Evolutionary conservation across 2,797 vertebrate species (phyloP), one percentile per base, ranked within the genome.

Genomic region (Euphonia xanthogaster): DNA sequence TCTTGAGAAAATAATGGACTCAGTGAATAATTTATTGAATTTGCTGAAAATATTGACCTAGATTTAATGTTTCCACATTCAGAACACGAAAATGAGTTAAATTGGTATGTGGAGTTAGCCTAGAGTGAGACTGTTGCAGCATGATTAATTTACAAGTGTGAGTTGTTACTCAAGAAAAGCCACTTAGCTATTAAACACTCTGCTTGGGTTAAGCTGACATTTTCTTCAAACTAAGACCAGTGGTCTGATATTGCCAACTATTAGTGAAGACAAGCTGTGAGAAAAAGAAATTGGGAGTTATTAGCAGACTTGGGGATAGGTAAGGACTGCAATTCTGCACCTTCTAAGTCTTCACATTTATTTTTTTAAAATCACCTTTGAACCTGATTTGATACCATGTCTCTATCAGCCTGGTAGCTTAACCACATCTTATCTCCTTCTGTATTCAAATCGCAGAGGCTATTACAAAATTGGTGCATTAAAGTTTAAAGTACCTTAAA

Each of bases 11-110:
- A 94, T 95, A 96, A 97, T 95, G 94, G 94, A 95, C 51, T 96
- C 12, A n/a, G 80, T 96, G 84, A 96, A 97, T 91, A 96, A 95
- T 95, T 97, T 96, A 95, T 94, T 88, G 82, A 95, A 87, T 96
- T 96, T 65, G 78, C 92, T 96, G 95, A 96, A 97, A 97, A 93
- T 77, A 90, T 60, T 93, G 87, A 92, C 94, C 83, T 94, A 91
- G 44, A 91, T 97, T 94, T 91, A 91, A 82, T 94, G 35, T 71
- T 73, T 96, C 61, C 81, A 37, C 40, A 95, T 93, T 95, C 83
- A 87, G 79, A 95, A 94, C 84, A 82, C 0, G 2, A 75, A 93
- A 96, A 90, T 47, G 30, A 95, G 75, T 86, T 96, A 93, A 95
- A 96, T 85, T 86, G 79, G 75, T 78, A 61, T 63, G 94, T 86